A percentile compares a stretch with the other conserved stretches of the same genome.
These are phyloP conservation scores for Isaurus tuberculatus DNA, from an alignment of 92 coral and sea anemone genomes.

Conservation along the genomic window DNA sequence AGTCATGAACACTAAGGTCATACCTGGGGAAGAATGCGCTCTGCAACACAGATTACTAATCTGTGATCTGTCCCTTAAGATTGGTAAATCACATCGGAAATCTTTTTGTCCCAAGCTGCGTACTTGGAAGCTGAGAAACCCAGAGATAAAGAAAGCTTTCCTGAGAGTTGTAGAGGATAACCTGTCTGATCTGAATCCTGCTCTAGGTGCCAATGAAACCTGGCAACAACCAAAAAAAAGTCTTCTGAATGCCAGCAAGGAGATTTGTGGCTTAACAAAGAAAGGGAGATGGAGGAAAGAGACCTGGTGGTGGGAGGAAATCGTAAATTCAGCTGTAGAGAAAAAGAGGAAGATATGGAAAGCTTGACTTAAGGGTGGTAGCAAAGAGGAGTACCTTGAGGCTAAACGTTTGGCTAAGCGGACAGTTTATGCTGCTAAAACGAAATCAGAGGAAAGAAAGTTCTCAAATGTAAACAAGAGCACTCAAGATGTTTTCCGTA, in stretches of 20 bases:
- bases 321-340: slow-evolving; percentile 29
- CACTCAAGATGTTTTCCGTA: slow-evolving; percentile 26
- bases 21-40: slow-evolving; percentile 46
- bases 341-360: slow-evolving; percentile 26
- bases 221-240: slow-evolving; percentile 39
- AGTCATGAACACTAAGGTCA: slow-evolving; percentile 24
- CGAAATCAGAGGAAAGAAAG: slow-evolving; percentile 36
- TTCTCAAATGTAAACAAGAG: slow-evolving; percentile 4
- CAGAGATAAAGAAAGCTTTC: slow-evolving; percentile 1
- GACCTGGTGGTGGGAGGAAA: slow-evolving; percentile 63
- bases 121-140: not conserved
- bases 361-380: slow-evolving; percentile 48
- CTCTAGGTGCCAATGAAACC: slow-evolving; percentile 5
- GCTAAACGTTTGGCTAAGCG: slow-evolving; percentile 49
- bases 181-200: not conserved
- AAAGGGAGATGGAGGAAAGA: slow-evolving; percentile 43
- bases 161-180: slow-evolving; percentile 33
- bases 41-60: slow-evolving; percentile 42
- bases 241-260: slow-evolving; percentile 27
- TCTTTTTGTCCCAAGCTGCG: slow-evolving; percentile 23
- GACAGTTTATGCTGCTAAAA: slow-evolving; percentile 36
- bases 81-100: not conserved
- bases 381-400: slow-evolving; percentile 37
- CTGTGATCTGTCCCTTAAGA: slow-evolving; percentile 28
- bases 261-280: slow-evolving; percentile 51